Evolutionary conservation across 2,888 invertebrate species (phyloP).

Genomic region (Acrobasis consociella): DNA sequence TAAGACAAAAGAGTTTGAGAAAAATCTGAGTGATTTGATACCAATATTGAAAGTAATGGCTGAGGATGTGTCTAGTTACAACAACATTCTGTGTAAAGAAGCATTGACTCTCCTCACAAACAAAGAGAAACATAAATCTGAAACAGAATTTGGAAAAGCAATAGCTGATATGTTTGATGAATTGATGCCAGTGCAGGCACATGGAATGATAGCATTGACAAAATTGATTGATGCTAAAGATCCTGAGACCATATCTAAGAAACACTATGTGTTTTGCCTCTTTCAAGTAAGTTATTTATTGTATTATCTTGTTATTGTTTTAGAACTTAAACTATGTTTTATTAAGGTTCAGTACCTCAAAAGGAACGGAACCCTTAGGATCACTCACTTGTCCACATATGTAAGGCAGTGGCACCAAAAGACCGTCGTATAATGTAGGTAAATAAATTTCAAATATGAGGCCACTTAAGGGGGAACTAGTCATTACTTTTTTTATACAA

Average conservation of each 20-base stretch:
- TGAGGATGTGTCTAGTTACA: constrained; percentile 45
- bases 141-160: constrained; percentile 83
- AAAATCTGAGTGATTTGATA: constrained; percentile 52
- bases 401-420: too few species aligned
- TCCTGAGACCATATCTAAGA: constrained; percentile 84
- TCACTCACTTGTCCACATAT: too few species aligned
- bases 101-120: constrained; percentile 54
- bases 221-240: constrained; percentile 88
- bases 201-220: constrained; percentile 88
- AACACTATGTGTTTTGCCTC: constrained; percentile 86
- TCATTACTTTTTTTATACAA: too few species aligned
- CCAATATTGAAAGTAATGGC: constrained; percentile 54
- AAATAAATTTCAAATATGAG: too few species aligned
- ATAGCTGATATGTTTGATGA: constrained; percentile 87
- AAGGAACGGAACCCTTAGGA: too few species aligned
- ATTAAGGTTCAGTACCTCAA: too few species aligned
- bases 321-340: too few species aligned
- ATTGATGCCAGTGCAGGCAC: constrained; percentile 90
- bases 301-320: neutral
- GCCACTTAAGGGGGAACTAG: too few species aligned
- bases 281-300: constrained; percentile 83
- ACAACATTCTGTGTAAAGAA: constrained; percentile 63
- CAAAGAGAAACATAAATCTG: constrained; percentile 40
- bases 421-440: too few species aligned
- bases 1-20: constrained; percentile 40